A percentile compares a stretch with the other conserved stretches of the same genome.
These are phyloP conservation scores for Ennomos quercinarius DNA, from an alignment of 2,888 invertebrate genomes.

Conservation along the genomic window DNA sequence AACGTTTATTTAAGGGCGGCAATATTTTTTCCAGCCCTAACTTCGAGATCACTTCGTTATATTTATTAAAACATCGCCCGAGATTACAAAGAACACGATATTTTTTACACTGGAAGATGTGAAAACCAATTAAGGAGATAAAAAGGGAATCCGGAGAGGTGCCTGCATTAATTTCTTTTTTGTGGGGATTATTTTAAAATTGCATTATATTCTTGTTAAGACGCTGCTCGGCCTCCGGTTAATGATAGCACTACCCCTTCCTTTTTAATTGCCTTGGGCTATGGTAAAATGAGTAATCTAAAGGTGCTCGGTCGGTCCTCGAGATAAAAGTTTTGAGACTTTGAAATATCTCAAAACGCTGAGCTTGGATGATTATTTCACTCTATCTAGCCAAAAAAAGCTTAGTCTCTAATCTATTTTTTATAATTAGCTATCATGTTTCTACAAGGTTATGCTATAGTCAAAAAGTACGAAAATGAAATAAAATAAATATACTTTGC, in stretches of 20 bases:
- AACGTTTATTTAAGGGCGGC: constrained; percentile 82
- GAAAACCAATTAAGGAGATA: constrained; percentile 86
- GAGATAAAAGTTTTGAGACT: constrained; percentile 75
- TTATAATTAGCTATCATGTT: constrained; percentile 28
- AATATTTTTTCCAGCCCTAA: constrained; percentile 78
- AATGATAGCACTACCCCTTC: constrained; percentile 84
- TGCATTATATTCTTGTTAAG: constrained; percentile 86
- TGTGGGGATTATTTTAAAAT: constrained; percentile 86
- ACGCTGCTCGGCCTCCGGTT: constrained; percentile 72
- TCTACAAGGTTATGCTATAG: background rate
- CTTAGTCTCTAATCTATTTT: constrained; percentile 36
- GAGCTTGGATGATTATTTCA: constrained; percentile 34
- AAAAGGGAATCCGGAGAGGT: constrained; percentile 84
- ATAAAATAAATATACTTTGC: too few relatives aligned
- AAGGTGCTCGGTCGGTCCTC: constrained; percentile 73
- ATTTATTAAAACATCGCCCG: constrained; percentile 85
- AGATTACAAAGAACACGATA: constrained; percentile 85
- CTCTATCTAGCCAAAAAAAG: constrained; percentile 37
- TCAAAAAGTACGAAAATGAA: too few relatives aligned
- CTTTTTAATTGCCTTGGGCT: constrained; percentile 83
- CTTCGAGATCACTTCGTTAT: constrained; percentile 80
- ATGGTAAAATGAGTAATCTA: constrained; percentile 84
- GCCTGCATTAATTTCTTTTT: constrained; percentile 85
- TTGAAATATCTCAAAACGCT: constrained; percentile 51
- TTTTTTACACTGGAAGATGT: constrained; percentile 85